Evolutionary conservation across 2,888 invertebrate genomes (phyloP), one percentile per base, ranked within the genome.

Genomic region (Ariolimax columbianus): DNA sequence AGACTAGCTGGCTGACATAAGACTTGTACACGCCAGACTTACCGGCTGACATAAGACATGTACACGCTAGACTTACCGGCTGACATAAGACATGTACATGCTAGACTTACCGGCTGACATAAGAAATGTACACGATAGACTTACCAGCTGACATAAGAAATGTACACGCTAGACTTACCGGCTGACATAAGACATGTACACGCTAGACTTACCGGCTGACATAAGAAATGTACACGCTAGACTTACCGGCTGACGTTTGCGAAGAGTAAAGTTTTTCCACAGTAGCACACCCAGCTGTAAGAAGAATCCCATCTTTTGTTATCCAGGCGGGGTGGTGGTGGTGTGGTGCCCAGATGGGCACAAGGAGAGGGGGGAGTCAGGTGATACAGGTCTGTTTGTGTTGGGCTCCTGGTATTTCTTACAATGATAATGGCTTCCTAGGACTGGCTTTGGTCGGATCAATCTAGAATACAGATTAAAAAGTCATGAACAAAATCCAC

Each of bases 201-300:
- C n/a, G n/a, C n/a, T n/a, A n/a, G n/a, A n/a, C n/a, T n/a, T n/a
- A n/a, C n/a, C n/a, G n/a, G n/a, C n/a, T n/a, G n/a, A n/a, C n/a
- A n/a, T n/a, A n/a, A n/a, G n/a, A n/a, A 51, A 23, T 47, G 38
- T 11, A 1, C 0, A 38, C 3, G 14, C 9, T 68, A 11, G 36
- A 85, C 91, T 90, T 87, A 94, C 94, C 88, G 94, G 94, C 83
- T 94, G 94, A 77, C 94, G 89, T 86, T 90, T 91, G 77, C 93
- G 89, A 11, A 94, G 91, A 38, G 93, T 92, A 87, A 93, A 92
- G 85, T 94, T 94, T 88, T 95, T 95, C 94, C 94, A 94, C 55
- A 94, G 89, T 30, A 95, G 90, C 77, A 94, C 91, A 36, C 89
- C 83, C 19, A 94, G 90, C 87, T 95, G 95, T 78, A 91, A 90